A percentile compares a stretch with the other conserved stretches of the same genome.
Evolutionary conservation across 2,888 invertebrate species (phyloP).

Genomic region (Acleris laterana): DNA sequence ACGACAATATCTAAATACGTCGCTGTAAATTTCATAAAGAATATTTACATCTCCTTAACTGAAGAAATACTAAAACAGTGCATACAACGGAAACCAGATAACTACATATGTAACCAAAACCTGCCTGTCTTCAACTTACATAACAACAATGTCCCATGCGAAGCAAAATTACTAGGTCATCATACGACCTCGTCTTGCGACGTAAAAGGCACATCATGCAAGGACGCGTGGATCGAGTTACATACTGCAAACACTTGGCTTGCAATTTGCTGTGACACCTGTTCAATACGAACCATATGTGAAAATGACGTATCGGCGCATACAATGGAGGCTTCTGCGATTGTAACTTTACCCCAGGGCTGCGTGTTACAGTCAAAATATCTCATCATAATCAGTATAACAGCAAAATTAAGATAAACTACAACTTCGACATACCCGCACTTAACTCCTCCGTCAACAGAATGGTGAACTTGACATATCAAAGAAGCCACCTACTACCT

Average conservation of each 20-base stretch:
- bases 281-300: conserved; percentile 37
- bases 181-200: conserved; percentile 29
- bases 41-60: neutral
- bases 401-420: conserved; percentile 11
- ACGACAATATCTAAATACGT: neutral
- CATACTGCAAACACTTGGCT: conserved; percentile 37
- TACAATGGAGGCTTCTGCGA: conserved; percentile 32
- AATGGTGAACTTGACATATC: conserved; percentile 18
- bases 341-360: conserved; percentile 33
- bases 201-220: conserved; percentile 26
- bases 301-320: conserved; percentile 34
- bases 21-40: conserved; percentile 7
- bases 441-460: conserved; percentile 14
- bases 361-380: conserved; percentile 38
- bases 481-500: neutral
- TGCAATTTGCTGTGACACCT: conserved; percentile 35
- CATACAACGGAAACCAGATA: neutral
- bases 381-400: conserved; percentile 26
- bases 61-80: neutral
- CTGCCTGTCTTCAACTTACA: conserved; percentile 19
- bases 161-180: conserved; percentile 39
- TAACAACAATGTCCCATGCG: conserved; percentile 33
- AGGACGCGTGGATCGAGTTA: conserved; percentile 22
- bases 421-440: conserved; percentile 4
- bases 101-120: conserved; percentile 1